phyloP scores from a whole-genome alignment of 2,113 vertebrate genomes.

The Hippocampus mohnikei region DNA sequence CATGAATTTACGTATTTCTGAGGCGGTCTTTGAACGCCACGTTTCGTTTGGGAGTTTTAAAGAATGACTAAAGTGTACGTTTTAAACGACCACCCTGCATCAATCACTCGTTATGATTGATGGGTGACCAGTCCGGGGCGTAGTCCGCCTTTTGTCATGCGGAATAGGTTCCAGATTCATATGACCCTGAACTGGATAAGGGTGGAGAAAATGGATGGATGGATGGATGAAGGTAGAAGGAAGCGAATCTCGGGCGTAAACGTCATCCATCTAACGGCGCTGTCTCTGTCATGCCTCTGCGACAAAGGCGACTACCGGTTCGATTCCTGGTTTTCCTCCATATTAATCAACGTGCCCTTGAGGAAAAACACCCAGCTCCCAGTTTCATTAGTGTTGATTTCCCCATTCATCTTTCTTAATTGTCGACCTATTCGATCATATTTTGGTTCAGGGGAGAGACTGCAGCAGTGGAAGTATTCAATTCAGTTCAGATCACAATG shows the following conservation, averaged over 20 bases:
- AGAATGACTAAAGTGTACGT: too few species aligned
- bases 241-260: too few species aligned
- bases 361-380: background rate
- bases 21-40: too few species aligned
- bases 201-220: background rate
- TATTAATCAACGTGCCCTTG: slow-evolving; percentile 2
- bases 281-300: background rate
- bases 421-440: background rate
- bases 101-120: too few species aligned
- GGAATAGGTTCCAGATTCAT: background rate
- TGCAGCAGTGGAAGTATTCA: background rate
- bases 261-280: background rate
- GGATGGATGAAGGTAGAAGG: background rate
- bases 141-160: background rate
- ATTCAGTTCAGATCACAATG: background rate
- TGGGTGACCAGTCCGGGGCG: background rate
- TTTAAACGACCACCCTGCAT: too few species aligned
- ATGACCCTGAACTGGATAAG: background rate
- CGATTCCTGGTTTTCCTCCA: background rate
- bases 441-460: background rate
- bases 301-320: background rate
- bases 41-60: too few species aligned
- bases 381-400: background rate
- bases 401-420: background rate
- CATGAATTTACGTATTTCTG: too few species aligned